phyloP scores from a whole-genome alignment of 1,140 invertebrate genomes.

The Alviniconcha marisindica region DNA sequence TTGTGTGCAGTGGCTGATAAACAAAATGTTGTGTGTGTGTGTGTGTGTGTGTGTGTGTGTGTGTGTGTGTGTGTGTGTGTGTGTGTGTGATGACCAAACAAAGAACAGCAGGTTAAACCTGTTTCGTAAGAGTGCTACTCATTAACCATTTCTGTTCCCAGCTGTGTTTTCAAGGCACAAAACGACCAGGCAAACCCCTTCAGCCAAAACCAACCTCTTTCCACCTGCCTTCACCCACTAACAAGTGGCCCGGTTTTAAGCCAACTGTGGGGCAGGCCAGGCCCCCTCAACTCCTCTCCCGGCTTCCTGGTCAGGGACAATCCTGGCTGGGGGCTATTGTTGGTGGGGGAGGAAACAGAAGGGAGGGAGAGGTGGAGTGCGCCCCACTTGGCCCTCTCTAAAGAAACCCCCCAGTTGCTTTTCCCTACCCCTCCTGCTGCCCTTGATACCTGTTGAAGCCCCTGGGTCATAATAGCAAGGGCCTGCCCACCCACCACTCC shows the following conservation, averaged over 20 bases:
- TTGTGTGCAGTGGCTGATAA: neutral
- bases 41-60: neutral
- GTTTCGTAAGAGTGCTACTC: no score
- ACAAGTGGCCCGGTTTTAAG: no score
- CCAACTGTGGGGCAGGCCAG: no score
- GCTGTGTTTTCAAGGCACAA: no score
- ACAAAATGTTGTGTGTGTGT: neutral
- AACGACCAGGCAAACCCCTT: no score
- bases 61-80: neutral
- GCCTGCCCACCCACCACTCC: no score
- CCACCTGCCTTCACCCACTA: no score
- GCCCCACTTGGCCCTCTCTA: neutral
- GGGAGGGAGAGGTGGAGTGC: neutral
- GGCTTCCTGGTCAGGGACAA: no score
- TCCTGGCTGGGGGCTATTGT: slow-evolving; percentile 1
- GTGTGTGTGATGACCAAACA: neutral
- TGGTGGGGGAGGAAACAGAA: neutral
- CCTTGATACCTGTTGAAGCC: neutral
- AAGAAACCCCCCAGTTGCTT: neutral
- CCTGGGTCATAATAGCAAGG: neutral
- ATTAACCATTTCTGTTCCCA: no score
- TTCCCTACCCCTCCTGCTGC: neutral
- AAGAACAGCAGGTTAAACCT: no score
- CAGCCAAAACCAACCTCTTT: no score
- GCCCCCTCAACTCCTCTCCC: no score